These are phyloP conservation scores for Tupaia tana DNA, from an alignment of 2,113 vertebrate species.

Conservation along the genomic window DNA sequence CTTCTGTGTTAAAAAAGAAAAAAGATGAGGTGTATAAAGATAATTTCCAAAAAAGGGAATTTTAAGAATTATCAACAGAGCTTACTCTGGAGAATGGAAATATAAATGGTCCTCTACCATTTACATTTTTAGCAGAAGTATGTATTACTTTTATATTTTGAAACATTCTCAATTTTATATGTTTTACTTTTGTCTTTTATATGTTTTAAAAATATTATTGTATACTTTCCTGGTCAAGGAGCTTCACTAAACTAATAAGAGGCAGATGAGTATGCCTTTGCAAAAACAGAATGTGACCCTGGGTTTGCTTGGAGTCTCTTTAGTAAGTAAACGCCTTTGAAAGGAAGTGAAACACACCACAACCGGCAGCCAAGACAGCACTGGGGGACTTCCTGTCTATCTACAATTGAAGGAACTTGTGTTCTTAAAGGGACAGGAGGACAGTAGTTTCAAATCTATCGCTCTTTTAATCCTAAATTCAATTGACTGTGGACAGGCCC, in stretches of 20 bases:
- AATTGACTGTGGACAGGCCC: neutral
- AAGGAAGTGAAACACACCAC: conserved; percentile 70
- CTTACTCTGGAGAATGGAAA: neutral
- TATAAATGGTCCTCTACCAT: neutral
- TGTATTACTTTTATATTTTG: neutral
- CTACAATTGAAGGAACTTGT: conserved; percentile 23
- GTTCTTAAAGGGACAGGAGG: conserved; percentile 65
- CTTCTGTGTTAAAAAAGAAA: neutral
- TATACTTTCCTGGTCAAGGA: neutral
- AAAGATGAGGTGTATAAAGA: neutral
- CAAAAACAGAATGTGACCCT: conserved; percentile 14
- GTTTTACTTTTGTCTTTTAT: conserved; percentile 1
- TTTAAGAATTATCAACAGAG: conserved; percentile 19
- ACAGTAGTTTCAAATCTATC: neutral
- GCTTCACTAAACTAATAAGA: conserved; percentile 30
- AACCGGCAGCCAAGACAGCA: neutral
- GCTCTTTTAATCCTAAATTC: neutral
- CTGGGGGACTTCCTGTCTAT: conserved; percentile 65
- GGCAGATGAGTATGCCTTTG: neutral
- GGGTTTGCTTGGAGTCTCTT: conserved; percentile 37
- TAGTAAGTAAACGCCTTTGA: conserved; percentile 65
- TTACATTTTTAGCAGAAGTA: conserved; percentile 6
- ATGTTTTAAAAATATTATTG: neutral
- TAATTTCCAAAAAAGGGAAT: conserved; percentile 10
- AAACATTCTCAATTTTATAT: neutral